Evolutionary conservation across 2,113 vertebrate species (phyloP).

Genomic region (Caloenas nicobarica): DNA sequence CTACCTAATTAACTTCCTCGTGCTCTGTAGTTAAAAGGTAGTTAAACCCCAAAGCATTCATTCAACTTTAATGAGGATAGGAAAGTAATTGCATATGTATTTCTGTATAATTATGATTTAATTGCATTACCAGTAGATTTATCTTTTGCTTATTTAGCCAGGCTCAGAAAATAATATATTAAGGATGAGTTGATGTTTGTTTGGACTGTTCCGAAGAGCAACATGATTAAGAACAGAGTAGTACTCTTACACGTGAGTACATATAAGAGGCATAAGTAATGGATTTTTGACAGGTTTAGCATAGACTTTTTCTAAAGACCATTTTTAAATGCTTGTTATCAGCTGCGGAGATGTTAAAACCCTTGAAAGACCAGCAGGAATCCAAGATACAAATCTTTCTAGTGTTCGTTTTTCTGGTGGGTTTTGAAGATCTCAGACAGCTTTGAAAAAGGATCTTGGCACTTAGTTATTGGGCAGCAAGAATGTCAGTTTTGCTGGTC

Average conservation of each 20-base stretch:
- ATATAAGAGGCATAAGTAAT: not conserved
- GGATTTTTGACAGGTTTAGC: not conserved
- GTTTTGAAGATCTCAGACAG: not conserved
- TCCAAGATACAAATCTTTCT: not conserved
- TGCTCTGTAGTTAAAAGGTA: slow-evolving; percentile 58
- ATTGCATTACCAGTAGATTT: slow-evolving; percentile 50
- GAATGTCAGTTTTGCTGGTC: not conserved
- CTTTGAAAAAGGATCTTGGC: not conserved
- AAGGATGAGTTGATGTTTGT: not conserved
- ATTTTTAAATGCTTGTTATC: not conserved
- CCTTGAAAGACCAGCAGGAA: not conserved
- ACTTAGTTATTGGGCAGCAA: not conserved
- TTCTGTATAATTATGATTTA: slow-evolving; percentile 65
- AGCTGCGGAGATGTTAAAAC: not conserved
- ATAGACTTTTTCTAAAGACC: not conserved
- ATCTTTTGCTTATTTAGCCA: slow-evolving; percentile 54
- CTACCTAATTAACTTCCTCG: slow-evolving; percentile 48
- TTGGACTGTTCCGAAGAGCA: slow-evolving; percentile 19
- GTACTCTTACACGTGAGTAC: not conserved
- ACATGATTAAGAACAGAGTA: not conserved
- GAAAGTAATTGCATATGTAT: slow-evolving; percentile 62
- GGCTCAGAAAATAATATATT: slow-evolving; percentile 8
- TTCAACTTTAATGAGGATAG: slow-evolving; percentile 59
- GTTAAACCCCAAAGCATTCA: slow-evolving; percentile 55
- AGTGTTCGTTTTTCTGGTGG: not conserved